These are phyloP conservation scores for Podocnemis expansa DNA, from an alignment of 2,113 vertebrate species.

Conservation along the genomic window DNA sequence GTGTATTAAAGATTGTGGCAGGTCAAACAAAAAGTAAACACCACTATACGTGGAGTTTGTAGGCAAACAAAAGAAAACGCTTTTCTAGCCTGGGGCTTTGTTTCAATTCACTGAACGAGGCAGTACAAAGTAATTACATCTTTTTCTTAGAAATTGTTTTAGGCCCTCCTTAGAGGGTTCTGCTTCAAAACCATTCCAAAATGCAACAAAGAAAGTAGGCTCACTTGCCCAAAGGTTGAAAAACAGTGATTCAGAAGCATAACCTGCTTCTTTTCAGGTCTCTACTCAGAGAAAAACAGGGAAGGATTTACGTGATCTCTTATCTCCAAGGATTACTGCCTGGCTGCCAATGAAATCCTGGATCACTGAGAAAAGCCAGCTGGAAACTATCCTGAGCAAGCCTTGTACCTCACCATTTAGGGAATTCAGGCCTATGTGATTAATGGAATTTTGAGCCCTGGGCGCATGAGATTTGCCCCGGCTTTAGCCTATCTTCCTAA, in stretches of 20 bases:
- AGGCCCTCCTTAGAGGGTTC: constrained; percentile 48
- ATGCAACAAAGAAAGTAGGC: constrained; percentile 6
- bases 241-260: neutral
- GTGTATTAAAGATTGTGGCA: accelerated
- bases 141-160: constrained; percentile 51
- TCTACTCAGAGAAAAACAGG: neutral
- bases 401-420: accelerated
- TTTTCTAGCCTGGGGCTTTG: neutral
- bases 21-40: neutral
- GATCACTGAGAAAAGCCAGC: neutral
- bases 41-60: neutral
- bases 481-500: neutral
- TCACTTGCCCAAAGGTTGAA: constrained; percentile 23
- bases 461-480: neutral
- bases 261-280: neutral
- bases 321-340: neutral
- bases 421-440: neutral
- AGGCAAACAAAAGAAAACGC: neutral
- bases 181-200: constrained; percentile 27
- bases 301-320: neutral
- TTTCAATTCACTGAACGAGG: constrained; percentile 34
- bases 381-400: neutral
- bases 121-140: constrained; percentile 36
- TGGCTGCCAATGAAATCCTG: neutral
- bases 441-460: neutral